Evolutionary conservation across 2,888 invertebrate genomes (phyloP).

Genomic region (Exocentrus adspersus): DNA sequence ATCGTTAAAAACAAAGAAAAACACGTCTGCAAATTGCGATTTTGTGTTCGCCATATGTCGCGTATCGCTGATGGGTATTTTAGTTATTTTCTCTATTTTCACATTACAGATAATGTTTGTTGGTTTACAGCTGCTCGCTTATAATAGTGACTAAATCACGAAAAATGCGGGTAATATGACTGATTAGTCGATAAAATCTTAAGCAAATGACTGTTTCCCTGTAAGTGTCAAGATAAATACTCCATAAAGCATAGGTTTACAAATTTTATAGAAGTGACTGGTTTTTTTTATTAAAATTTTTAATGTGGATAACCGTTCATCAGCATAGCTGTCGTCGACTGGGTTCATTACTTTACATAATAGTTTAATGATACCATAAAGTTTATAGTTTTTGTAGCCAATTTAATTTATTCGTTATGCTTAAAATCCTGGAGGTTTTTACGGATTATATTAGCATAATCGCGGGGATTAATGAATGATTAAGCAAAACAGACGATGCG

Average conservation of each 20-base stretch:
- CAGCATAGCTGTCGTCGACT: not conserved
- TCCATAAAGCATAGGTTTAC: too few species aligned
- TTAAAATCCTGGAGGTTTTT: not conserved
- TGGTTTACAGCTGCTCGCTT: not conserved
- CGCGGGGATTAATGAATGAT: not conserved
- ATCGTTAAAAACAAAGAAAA: not conserved
- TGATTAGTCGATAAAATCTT: too few species aligned
- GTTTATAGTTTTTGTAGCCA: not conserved
- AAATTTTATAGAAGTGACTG: not conserved
- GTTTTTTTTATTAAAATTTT: not conserved
- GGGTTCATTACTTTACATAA: not conserved
- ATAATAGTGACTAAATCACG: too few species aligned
- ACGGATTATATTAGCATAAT: conserved; percentile 9
- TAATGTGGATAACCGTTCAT: not conserved
- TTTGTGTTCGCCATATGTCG: not conserved
- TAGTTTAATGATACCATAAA: not conserved
- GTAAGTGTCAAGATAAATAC: too few species aligned
- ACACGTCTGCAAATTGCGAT: not conserved
- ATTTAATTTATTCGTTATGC: not conserved
- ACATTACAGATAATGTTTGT: not conserved
- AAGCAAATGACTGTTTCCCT: too few species aligned
- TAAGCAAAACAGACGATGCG: not conserved
- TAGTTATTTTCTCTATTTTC: not conserved
- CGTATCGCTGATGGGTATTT: not conserved
- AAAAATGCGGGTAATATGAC: too few species aligned